Conservation (phyloP, 2,888 invertebrate species). For the Acholoe squamosa region DNA sequence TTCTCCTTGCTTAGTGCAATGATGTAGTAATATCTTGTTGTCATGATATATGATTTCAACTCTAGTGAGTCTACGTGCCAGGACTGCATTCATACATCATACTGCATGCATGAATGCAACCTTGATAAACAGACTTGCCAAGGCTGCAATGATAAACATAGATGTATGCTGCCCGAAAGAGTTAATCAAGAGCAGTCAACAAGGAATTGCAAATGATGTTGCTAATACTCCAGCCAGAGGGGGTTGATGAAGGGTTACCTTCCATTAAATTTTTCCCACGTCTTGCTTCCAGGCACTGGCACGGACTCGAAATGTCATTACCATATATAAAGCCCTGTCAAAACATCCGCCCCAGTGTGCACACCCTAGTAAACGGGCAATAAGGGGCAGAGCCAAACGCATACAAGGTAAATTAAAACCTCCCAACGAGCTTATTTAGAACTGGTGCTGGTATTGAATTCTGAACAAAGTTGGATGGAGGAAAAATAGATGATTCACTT, state of each 20-base stretch:
- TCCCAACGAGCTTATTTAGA: background rate
- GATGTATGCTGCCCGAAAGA: too few relatives aligned
- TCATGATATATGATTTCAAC: too few relatives aligned
- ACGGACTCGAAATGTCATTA: background rate
- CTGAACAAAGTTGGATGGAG: too few relatives aligned
- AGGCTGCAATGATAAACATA: too few relatives aligned
- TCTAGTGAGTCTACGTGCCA: too few relatives aligned
- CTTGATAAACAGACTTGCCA: too few relatives aligned
- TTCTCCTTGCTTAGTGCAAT: background rate
- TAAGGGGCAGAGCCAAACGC: background rate
- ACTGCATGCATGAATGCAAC: too few relatives aligned
- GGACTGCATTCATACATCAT: too few relatives aligned
- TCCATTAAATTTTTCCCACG: slow-evolving; percentile 27
- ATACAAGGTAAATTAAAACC: background rate
- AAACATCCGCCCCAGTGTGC: background rate
- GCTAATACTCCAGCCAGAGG: background rate
- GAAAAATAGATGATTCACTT: too few relatives aligned
- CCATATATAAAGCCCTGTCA: slow-evolving; percentile 1
- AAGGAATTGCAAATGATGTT: background rate
- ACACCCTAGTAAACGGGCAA: background rate
- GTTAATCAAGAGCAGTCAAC: background rate
- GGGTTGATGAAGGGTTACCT: background rate
- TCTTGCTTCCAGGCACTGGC: background rate
- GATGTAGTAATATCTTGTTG: too few relatives aligned
- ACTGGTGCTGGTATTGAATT: too few relatives aligned